Percentiles rank a stretch among this genome's conserved stretches.
These are phyloP conservation scores for Ips typographus DNA, from an alignment of 1,140 invertebrate species.

Conservation along the genomic window DNA sequence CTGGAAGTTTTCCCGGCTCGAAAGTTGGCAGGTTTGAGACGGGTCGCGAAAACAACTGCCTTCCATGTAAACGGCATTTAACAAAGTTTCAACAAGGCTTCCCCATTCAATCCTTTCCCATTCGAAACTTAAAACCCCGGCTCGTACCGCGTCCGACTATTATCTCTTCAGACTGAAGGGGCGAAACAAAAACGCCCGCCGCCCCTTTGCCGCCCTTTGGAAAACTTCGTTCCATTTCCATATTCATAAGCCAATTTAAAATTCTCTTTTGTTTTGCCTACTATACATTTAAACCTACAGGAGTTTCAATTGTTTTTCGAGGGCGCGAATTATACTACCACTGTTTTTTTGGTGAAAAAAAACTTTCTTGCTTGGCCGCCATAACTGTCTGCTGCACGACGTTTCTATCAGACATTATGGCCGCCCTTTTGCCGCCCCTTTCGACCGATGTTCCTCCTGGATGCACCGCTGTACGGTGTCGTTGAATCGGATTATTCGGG, in stretches of 20 bases:
- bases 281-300: background rate
- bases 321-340: constrained; percentile 1
- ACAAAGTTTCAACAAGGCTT: background rate
- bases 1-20: too few species aligned
- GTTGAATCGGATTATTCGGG: background rate
- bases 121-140: background rate
- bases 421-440: background rate
- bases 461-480: background rate
- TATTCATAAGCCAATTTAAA: constrained; percentile 5
- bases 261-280: constrained; percentile 2
- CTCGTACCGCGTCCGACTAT: background rate
- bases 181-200: constrained; percentile 1
- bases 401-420: background rate
- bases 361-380: background rate
- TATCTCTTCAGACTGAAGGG: background rate
- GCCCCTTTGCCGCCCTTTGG: background rate
- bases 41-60: too few species aligned
- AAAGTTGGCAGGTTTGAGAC: too few species aligned
- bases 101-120: too few species aligned
- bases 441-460: background rate
- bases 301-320: constrained; percentile 3
- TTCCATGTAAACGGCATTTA: too few species aligned
- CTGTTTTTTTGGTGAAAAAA: background rate
- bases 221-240: constrained; percentile 3
- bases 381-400: background rate